Evolutionary conservation across 2,888 invertebrate species (phyloP).

Genomic region (Apodemia mormo): DNA sequence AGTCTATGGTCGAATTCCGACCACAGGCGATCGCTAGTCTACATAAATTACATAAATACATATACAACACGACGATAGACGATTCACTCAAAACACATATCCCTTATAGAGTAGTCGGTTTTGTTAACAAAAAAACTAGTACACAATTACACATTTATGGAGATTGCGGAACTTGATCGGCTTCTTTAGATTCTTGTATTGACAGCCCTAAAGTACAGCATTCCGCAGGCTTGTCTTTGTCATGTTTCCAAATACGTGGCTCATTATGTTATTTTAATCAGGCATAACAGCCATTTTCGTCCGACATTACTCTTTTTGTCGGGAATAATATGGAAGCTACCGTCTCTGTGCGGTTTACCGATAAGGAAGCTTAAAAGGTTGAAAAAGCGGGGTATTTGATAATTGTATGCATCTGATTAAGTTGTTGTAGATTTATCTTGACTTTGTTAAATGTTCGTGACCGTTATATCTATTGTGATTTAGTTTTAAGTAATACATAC

Average conservation of each 20-base stretch:
- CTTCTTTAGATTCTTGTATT: neutral
- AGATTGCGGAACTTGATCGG: neutral
- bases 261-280: constrained; percentile 78
- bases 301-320: constrained; percentile 31
- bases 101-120: too few relatives aligned
- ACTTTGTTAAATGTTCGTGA: neutral
- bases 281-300: constrained; percentile 51
- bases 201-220: constrained; percentile 49
- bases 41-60: too few relatives aligned
- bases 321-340: constrained; percentile 12
- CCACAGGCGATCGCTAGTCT: too few relatives aligned
- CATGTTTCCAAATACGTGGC: constrained; percentile 72
- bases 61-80: too few relatives aligned
- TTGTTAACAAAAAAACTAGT: too few relatives aligned
- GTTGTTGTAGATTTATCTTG: neutral
- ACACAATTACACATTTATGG: too few relatives aligned
- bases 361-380: constrained; percentile 12
- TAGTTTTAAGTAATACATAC: too few relatives aligned
- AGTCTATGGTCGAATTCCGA: too few relatives aligned
- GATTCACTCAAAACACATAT: too few relatives aligned
- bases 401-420: neutral
- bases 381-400: neutral
- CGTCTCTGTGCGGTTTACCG: neutral
- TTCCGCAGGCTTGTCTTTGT: constrained; percentile 67
- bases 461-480: too few relatives aligned